Base-by-base conservation (phyloP, 2,888 invertebrate genomes). In the Barypeithes pellucidus region DNA sequence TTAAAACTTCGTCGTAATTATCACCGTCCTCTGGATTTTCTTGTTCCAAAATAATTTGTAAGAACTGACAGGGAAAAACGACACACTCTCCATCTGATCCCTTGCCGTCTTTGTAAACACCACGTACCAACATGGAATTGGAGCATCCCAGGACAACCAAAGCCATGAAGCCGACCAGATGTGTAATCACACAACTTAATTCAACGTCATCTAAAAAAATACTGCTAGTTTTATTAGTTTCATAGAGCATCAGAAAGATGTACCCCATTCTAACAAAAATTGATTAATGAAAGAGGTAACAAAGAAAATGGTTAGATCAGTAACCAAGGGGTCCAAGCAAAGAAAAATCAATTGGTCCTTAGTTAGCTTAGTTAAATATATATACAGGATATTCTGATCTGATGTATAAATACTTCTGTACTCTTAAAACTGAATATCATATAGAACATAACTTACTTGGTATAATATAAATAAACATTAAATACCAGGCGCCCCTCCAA, bases 81-180 rank as follows among this genome's bases (percentile, higher is more conserved):
- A 76, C 74, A 43, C 76, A 76, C 36, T 74, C 73, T 5, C 76
- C 76, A 24, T 76, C 66, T 5, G 62, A 43, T 43, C 68, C 76
- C 54, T 74, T 68, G 7, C 67, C 76, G 62, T 76, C 76, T 47
- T 43, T 67, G 33, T 69, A 72, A 24, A 76, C 68, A n/a, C 76
- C 76, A 57, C 76, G 54, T 4, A 76, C 76, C n/a, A 76, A 60
- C 36, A 69, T 12, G 0, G 76, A 66, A 14, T 74, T 76, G 1
- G 76, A 76, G 63, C 76, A 76, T 36, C 73, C 73, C 8, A 76
- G 8, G 39, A 76, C 41, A 20, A 72, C 70, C 7, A 76, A 36
- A 11, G 45, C n/a, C 61, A 63, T 59, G 14, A 72, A 63, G 8
- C 76, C 63, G 29, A 76, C 18, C 9, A 66, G n/a, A 29, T 74